Conservation (phyloP, 2,113 vertebrate species). For the Podarcis raffonei region DNA sequence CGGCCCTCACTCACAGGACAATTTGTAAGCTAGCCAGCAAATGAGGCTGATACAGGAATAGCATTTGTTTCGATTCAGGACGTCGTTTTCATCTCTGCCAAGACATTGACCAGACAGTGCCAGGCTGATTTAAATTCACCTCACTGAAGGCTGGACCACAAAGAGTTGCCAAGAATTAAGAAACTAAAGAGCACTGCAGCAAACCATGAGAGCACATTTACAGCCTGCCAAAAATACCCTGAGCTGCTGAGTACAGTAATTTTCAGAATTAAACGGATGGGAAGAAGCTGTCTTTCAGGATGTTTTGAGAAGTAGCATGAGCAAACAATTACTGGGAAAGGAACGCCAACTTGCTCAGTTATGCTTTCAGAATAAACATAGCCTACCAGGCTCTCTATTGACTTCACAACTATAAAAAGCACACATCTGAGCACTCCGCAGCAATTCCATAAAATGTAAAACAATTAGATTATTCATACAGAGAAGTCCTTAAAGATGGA, state of each 20-base stretch:
- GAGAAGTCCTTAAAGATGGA: slow-evolving; percentile 25
- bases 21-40: slow-evolving; percentile 18
- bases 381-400: not conserved
- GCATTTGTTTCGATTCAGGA: slow-evolving; percentile 25
- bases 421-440: not conserved
- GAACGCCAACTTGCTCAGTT: not conserved
- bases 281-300: slow-evolving; percentile 54
- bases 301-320: slow-evolving; percentile 37
- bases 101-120: slow-evolving; percentile 29
- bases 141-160: slow-evolving; percentile 46
- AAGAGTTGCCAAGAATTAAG: slow-evolving; percentile 47
- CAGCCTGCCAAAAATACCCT: slow-evolving; percentile 59
- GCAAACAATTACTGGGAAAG: slow-evolving; percentile 28
- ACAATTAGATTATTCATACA: slow-evolving; percentile 18
- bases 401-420: no score
- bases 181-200: slow-evolving; percentile 37
- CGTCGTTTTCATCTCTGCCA: slow-evolving; percentile 19
- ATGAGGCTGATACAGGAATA: slow-evolving; percentile 19
- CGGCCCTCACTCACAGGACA: not conserved
- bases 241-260: slow-evolving; percentile 42
- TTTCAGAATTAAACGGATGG: slow-evolving; percentile 53
- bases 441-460: slow-evolving; percentile 6
- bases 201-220: slow-evolving; percentile 62
- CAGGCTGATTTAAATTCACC: slow-evolving; percentile 31
- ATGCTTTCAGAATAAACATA: slow-evolving; percentile 28